Evolutionary conservation across 2,888 invertebrate species (phyloP), one percentile per base, ranked within the genome.

Genomic region (Gibbula magus): DNA sequence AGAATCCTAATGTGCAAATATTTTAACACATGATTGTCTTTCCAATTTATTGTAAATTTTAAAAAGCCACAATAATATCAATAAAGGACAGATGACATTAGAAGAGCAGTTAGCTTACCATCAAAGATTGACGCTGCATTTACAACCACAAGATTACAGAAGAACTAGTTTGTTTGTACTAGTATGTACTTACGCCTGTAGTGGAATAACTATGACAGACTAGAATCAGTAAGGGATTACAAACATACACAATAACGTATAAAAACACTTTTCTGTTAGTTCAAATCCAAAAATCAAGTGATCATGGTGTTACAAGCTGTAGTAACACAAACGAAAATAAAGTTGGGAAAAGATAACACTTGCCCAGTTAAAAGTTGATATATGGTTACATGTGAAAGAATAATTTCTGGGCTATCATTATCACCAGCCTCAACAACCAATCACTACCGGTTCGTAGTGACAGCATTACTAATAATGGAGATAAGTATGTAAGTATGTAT

Each of bases 241-340:
- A 70, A 70, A 70, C 70, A 70, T 70, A 70, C 70, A 70, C 70
- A 32, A 70, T 70, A 35, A 70, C 32, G 16, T 32, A 35, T 35
- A 35, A 70, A 70, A 70, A 70, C 70, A 70, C 70, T 70, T 70
- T 39, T 70, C 70, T 70, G 70, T 70, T 70, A 70, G 70, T 32
- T 70, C 70, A 35, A 70, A 70, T 35, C 35, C n/a, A 70, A 70
- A 70, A 61, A 25, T 61, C 61, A 61, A 29, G 61, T 61, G 61
- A 61, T 29, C 61, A 61, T 61, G 20, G 29, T 61, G 25, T 61
- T 16, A 61, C 25, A 25, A 70, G 39, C 70, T 70, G 20, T 39
- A 70, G 70, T 35, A 70, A 70, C 39, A 39, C 70, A 32, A 70
- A 70, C 10, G 20, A 70, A 35, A 39, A 70, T 35, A 70, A 70